Conservation (phyloP, 2,113 vertebrate species). For the Dasyprocta punctata region DNA sequence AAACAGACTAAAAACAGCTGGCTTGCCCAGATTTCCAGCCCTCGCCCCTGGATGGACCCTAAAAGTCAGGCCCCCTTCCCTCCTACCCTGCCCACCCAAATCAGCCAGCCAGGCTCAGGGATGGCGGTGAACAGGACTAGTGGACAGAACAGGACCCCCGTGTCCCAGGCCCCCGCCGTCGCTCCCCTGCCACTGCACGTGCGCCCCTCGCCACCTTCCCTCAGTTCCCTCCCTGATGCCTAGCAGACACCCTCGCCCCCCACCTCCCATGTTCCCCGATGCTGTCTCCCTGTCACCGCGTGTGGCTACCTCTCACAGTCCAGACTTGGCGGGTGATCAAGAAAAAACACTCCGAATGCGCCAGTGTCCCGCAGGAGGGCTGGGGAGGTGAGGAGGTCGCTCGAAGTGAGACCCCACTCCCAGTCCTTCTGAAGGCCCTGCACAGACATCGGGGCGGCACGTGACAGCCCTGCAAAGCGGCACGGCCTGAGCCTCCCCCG, state of each 20-base stretch:
- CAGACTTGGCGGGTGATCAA: background rate
- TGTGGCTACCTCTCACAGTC: background rate
- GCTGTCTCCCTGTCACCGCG: background rate
- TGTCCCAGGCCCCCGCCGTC: accelerated
- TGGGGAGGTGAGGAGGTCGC: background rate
- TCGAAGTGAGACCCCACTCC: background rate
- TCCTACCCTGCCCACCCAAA: background rate
- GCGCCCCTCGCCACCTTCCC: background rate
- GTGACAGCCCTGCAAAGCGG: background rate
- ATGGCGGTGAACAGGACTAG: background rate
- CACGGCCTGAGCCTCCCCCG: background rate
- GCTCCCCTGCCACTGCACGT: background rate
- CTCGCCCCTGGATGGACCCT: background rate
- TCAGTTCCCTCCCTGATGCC: background rate
- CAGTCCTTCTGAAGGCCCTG: background rate
- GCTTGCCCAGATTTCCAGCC: background rate
- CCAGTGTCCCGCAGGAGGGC: background rate
- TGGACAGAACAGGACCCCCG: background rate
- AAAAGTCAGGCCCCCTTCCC: background rate
- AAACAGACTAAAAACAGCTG: background rate
- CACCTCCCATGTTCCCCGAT: background rate
- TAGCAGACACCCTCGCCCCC: background rate
- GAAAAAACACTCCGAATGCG: background rate
- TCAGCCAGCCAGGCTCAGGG: background rate
- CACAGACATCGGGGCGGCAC: background rate